These are phyloP conservation scores for Dryobota labecula DNA, from an alignment of 2,888 invertebrate genomes.

Conservation along the genomic window DNA sequence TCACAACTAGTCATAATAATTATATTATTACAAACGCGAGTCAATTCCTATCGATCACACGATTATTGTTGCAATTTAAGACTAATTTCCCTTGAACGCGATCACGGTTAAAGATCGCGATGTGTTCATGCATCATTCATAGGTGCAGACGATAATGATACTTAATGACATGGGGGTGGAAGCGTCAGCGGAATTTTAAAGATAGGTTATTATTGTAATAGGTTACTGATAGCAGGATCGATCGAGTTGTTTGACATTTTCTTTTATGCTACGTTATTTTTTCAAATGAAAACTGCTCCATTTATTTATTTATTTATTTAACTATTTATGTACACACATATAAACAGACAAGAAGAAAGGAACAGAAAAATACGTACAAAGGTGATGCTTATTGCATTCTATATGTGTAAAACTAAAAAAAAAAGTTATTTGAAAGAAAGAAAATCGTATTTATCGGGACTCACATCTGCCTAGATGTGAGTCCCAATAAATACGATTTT, in stretches of 20 bases:
- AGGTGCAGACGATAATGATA: conserved; percentile 79
- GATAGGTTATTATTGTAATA: conserved; percentile 59
- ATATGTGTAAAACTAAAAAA: too few species aligned
- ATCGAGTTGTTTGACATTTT: conserved; percentile 16
- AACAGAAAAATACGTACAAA: too few species aligned
- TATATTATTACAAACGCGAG: conserved; percentile 43
- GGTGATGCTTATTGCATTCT: too few species aligned
- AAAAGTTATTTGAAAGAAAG: too few species aligned
- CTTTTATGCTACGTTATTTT: conserved; percentile 23
- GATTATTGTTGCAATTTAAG: conserved; percentile 79
- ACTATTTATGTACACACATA: too few species aligned
- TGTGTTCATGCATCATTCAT: conserved; percentile 85
- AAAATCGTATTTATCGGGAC: too few species aligned
- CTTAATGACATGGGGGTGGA: conserved; percentile 75
- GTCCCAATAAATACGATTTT: too few species aligned
- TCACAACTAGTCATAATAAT: conserved; percentile 58
- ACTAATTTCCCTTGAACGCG: conserved; percentile 80
- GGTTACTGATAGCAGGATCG: conserved; percentile 19
- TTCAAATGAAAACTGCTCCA: neutral
- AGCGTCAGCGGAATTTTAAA: conserved; percentile 57
- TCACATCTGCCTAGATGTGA: too few species aligned
- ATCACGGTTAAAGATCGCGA: conserved; percentile 78
- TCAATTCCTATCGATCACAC: conserved; percentile 63
- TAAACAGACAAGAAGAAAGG: too few species aligned
- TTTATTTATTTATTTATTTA: too few species aligned